phyloP scores from a whole-genome alignment of 2,113 vertebrate genomes.

The Phocoena sinus region DNA sequence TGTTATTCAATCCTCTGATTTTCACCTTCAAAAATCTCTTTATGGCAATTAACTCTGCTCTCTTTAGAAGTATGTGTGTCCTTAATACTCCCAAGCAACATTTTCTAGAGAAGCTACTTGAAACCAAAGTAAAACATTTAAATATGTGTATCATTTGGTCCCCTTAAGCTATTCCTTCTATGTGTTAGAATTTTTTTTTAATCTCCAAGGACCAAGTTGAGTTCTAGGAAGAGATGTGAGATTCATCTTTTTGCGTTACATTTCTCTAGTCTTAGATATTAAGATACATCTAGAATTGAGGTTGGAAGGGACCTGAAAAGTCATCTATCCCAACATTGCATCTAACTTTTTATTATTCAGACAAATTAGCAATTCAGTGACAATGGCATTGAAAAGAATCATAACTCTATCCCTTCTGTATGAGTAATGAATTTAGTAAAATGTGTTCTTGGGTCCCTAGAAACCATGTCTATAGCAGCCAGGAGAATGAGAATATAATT shows the following conservation, averaged over 20 bases:
- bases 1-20: slow-evolving; percentile 2
- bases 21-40: slow-evolving; percentile 42
- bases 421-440: not conserved
- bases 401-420: not conserved
- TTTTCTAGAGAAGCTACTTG: slow-evolving; percentile 26
- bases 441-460: not conserved
- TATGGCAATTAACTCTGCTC: not conserved
- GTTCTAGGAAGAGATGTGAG: not conserved
- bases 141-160: slow-evolving; percentile 2
- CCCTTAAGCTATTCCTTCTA: not conserved
- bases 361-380: not conserved
- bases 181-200: slow-evolving; percentile 1
- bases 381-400: not conserved
- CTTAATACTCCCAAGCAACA: not conserved
- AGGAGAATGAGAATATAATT: slow-evolving; percentile 15
- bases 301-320: not conserved
- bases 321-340: not conserved
- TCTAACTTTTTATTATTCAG: slow-evolving; percentile 7
- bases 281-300: not conserved
- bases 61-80: not conserved
- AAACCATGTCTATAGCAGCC: not conserved
- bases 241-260: not conserved
- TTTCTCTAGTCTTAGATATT: slow-evolving; percentile 7
- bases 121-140: slow-evolving; percentile 29
- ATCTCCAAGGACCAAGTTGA: not conserved